A percentile compares a stretch with the other conserved stretches of the same genome.
phyloP scores from a whole-genome alignment of 2,888 invertebrate species.

The Torymus tubicola region DNA sequence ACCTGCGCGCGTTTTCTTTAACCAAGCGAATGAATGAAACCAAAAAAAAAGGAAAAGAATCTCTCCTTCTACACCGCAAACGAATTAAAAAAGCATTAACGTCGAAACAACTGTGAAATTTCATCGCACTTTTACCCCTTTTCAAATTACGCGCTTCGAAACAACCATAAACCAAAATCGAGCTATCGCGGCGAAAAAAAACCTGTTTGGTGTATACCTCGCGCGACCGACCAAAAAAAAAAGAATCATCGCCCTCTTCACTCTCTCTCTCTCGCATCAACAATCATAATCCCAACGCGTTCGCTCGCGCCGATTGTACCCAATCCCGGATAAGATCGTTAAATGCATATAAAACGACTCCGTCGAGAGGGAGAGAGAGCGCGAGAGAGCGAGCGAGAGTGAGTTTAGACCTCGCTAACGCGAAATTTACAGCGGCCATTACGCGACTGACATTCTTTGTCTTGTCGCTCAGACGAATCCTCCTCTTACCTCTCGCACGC shows the following conservation, averaged over 20 bases:
- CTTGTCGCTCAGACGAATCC: constrained; percentile 68
- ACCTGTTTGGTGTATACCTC: no score
- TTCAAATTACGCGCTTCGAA: no score
- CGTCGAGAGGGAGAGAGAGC: no score
- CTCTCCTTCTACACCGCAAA: no score
- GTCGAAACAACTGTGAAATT: no score
- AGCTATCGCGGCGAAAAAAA: no score
- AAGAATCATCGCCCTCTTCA: background rate
- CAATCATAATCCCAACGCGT: constrained; percentile 31
- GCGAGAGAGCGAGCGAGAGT: constrained; percentile 40
- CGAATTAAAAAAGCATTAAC: no score
- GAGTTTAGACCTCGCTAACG: constrained; percentile 65
- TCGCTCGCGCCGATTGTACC: constrained; percentile 21
- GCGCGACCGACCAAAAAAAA: background rate
- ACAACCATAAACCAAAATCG: no score
- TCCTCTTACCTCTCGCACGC: constrained; percentile 38
- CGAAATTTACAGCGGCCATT: constrained; percentile 73
- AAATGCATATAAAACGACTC: constrained; percentile 54
- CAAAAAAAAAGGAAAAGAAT: no score
- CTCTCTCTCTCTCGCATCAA: constrained; percentile 5
- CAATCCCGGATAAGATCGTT: constrained; percentile 54
- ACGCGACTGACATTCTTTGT: constrained; percentile 72
- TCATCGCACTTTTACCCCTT: no score
- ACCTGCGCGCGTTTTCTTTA: no score
- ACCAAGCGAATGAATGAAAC: no score